These are phyloP conservation scores for Fregata magnificens DNA, from an alignment of 2,113 vertebrate genomes.

Conservation along the genomic window DNA sequence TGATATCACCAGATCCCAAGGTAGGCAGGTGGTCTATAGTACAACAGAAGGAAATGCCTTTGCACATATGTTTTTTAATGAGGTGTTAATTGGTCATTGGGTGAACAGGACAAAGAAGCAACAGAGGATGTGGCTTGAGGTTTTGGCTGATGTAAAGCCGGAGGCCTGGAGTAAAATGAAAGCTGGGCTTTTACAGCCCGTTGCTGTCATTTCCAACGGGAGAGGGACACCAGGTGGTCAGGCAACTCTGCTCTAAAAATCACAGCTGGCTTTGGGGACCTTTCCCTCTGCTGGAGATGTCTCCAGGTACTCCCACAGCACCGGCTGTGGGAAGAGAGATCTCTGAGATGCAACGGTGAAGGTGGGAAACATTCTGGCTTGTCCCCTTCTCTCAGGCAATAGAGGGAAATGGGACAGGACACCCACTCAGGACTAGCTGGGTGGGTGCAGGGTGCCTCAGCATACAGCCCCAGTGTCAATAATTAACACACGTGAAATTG, in stretches of 20 bases:
- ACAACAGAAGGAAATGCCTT: not conserved
- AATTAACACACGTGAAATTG: not conserved
- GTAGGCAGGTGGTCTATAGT: not conserved
- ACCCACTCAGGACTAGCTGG: not conserved
- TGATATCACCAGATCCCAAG: not conserved
- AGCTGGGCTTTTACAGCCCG: not conserved
- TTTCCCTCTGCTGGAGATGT: not conserved
- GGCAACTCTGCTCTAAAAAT: not conserved
- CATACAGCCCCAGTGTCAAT: not conserved
- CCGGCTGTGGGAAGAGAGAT: not conserved
- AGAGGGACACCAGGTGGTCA: not conserved
- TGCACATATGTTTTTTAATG: not conserved
- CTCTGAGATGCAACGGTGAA: not conserved
- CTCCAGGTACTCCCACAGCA: not conserved
- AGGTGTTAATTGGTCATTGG: slow-evolving; percentile 18
- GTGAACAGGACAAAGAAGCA: not conserved
- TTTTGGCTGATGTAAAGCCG: not conserved
- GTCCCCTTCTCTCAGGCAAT: not conserved
- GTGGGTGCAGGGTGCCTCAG: not conserved
- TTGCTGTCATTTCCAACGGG: not conserved
- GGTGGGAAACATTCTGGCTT: not conserved
- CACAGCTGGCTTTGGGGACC: too few species aligned
- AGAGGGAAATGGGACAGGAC: not conserved
- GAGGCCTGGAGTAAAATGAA: not conserved
- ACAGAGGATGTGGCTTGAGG: slow-evolving; percentile 44